Evolutionary conservation across 1,140 invertebrate genomes (phyloP), one percentile per base, ranked within the genome.

Genomic region (Trachelipus rathkii): DNA sequence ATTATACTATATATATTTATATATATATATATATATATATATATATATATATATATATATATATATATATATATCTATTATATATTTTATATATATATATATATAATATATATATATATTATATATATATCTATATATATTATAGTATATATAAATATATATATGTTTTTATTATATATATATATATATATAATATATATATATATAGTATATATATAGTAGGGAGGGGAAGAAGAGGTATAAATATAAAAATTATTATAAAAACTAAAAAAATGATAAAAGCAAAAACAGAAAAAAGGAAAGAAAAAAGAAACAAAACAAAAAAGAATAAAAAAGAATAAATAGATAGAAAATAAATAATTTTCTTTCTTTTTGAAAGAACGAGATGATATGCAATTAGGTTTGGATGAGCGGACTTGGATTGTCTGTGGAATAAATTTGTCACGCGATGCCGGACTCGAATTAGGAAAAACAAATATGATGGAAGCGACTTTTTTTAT

Each of bases 401-500:
- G 8, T 15, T 13, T 60, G 50, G 50, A 60, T 19, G 19, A 19
- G 19, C 50, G 50, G 33, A 33, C 33, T 33, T 15, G 19, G 50
- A 13, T 19, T 60, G 50, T 60, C 50, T 60, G 50, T 19, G 50
- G 50, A 60, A 19, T 15, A 60, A 19, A 19, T 15, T 60, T 19
- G 50, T 60, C 50, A 60, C 50, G 50, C 50, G 19, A 60, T 60
- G 50, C 50, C 1, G n/a, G n/a, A n/a, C 11, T 15, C 50, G 19
- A 60, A 60, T 60, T 60, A n/a, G n/a, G n/a, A n/a, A 60, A 60
- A 60, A 60, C 50, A 60, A 60, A 60, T 60, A 60, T 19, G 50
- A 60, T 1, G n/a, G n/a, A n/a, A 60, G 8, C 19, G 19, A 60
- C 8, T 60, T 19, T 19, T 8, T 15, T 19, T 60, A 3, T 33